phyloP scores from a whole-genome alignment of 2,797 vertebrate genomes.

The Adrianichthys oophorus region DNA sequence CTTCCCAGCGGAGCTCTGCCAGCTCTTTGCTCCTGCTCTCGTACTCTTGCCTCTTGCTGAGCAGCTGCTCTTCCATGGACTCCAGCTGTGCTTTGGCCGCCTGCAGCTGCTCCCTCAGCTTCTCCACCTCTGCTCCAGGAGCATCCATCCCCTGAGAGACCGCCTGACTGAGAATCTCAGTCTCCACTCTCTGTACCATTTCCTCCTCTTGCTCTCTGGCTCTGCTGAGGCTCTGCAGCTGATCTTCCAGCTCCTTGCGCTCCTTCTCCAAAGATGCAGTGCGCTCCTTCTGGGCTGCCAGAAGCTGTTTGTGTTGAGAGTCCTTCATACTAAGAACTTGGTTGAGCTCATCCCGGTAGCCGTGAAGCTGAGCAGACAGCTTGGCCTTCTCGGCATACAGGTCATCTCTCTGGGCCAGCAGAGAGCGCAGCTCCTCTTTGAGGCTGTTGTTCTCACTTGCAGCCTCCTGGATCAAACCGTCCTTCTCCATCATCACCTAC shows the following conservation, averaged over 20 bases:
- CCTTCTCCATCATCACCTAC: constrained; percentile 89
- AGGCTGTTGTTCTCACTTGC: constrained; percentile 92
- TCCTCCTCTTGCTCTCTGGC: constrained; percentile 55
- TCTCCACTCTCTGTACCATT: constrained; percentile 67
- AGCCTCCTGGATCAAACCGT: constrained; percentile 92
- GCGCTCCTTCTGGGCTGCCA: constrained; percentile 81
- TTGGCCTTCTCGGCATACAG: constrained; percentile 93
- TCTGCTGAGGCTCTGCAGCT: constrained; percentile 64
- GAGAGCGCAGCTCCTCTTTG: constrained; percentile 87
- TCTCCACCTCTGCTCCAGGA: constrained; percentile 77
- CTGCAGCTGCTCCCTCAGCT: constrained; percentile 76
- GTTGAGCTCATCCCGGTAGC: constrained; percentile 90
- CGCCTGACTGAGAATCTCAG: constrained; percentile 71
- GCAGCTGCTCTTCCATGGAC: constrained; percentile 72
- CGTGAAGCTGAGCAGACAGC: constrained; percentile 86
- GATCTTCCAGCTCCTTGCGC: constrained; percentile 66
- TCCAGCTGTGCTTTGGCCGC: constrained; percentile 74
- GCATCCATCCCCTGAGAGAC: constrained; percentile 49
- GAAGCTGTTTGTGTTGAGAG: constrained; percentile 90
- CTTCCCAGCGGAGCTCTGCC: constrained; percentile 87
- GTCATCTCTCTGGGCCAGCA: constrained; percentile 88
- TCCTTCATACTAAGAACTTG: constrained; percentile 94
- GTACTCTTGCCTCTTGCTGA: constrained; percentile 73
- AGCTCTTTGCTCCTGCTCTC: constrained; percentile 80
- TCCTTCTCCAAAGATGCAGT: constrained; percentile 83